Evolutionary conservation across 37 sponge, comb jelly and placozoan species (phyloP), one percentile per base, ranked within the genome.

Genomic region (Cladorhizidae sp.): DNA sequence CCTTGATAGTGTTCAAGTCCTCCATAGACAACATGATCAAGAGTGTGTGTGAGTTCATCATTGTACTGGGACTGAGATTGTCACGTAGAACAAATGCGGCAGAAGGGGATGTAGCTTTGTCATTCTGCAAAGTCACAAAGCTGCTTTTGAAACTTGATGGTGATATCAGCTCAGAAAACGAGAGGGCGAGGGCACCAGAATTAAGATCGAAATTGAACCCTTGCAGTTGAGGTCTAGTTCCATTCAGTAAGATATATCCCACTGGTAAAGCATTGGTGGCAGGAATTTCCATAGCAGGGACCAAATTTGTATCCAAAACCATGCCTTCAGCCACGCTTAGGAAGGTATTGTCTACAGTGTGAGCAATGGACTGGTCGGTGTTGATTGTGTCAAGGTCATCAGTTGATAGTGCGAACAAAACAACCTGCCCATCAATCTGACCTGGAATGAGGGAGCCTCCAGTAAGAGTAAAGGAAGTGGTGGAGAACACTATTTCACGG

Each of bases 161-260:
- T 18, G 52, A 33, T n/a, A 96, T 91, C 22, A 80, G 91, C 64
- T 96, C 93, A 74, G 81, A 79, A 64, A 96, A 96, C 1, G 70
- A 65, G 0, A 96, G 76, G 29, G 57, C n/a, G 0, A 96, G 84
- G 22, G 35, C 39, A 22, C 85, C 86, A 55, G 72, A 42, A 35
- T 94, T 74, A 64, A 94, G 40, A 28, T 94, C 83, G 1, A 94
- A 72, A 26, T 90, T 84, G 67, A 94, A 94, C 8, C 31, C 55
- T 8, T 45, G 12, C 0, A 94, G 80, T 21, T 49, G 41, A 3
- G 95, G 95, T 69, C 78, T 72, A 18, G 91, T 87, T 23, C 88
- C 84, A 63, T 94, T 91, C 62, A 88, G 36, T 33, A 88, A 83
- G 72, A 94, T 88, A 5, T n/a, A 45, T 23, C 83, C 89, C 40